phyloP scores from a whole-genome alignment of 2,113 vertebrate species.

The Meriones unguiculatus region DNA sequence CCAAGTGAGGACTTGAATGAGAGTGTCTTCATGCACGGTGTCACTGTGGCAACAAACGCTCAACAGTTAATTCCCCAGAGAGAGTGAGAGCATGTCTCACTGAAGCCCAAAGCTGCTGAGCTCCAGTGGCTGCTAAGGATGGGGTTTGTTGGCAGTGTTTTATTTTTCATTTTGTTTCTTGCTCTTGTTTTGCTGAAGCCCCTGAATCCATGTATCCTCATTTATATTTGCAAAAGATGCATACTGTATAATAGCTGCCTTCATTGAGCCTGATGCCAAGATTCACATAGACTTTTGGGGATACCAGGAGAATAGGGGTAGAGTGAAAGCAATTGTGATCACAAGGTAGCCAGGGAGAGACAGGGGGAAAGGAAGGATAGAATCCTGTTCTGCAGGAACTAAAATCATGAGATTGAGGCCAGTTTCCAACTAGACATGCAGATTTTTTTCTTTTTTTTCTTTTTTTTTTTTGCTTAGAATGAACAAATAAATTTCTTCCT shows the following conservation, averaged over 20 bases:
- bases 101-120: background rate
- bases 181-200: background rate
- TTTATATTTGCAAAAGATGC: slow-evolving; percentile 3
- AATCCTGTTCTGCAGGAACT: background rate
- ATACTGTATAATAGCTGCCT: background rate
- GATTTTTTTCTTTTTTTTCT: background rate
- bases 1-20: background rate
- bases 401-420: background rate
- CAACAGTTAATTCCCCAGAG: background rate
- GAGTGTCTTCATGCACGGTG: background rate
- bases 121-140: background rate
- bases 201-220: background rate
- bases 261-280: background rate
- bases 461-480: background rate
- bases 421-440: background rate
- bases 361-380: too few relatives aligned
- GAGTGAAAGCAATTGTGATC: background rate
- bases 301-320: background rate
- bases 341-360: background rate
- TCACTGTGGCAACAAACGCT: background rate
- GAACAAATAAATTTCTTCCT: background rate
- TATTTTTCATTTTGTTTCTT: background rate
- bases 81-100: background rate
- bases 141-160: background rate
- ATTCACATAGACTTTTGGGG: background rate